These are phyloP conservation scores for Gymnoscopelus braueri DNA, from an alignment of 2,797 vertebrate genomes.

Conservation along the genomic window DNA sequence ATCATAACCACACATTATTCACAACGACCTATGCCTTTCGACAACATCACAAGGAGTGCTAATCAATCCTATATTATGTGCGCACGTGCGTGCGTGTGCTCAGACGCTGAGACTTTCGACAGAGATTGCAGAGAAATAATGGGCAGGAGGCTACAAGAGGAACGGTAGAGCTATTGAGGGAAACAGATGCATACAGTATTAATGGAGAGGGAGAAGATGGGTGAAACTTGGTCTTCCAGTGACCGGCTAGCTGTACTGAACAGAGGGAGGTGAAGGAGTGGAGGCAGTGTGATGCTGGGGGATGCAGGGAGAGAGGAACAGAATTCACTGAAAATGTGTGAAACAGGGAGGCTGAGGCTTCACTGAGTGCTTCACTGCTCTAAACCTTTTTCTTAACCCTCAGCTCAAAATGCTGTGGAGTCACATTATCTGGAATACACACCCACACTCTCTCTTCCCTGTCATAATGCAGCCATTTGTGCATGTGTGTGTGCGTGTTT, in stretches of 20 bases:
- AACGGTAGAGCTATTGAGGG: conserved; percentile 39
- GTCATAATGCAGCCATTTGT: too few species aligned
- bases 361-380: conserved; percentile 37
- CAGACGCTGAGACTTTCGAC: background rate
- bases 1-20: conserved; percentile 44
- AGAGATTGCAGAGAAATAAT: background rate
- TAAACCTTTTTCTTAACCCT: conserved; percentile 38
- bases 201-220: conserved; percentile 36
- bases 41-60: conserved; percentile 24
- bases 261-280: conserved; percentile 61
- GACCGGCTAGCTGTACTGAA: conserved; percentile 65
- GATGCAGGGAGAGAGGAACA: conserved; percentile 52
- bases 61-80: conserved; percentile 41
- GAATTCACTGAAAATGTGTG: conserved; percentile 47
- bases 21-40: conserved; percentile 46
- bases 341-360: conserved; percentile 52
- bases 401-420: conserved; percentile 47
- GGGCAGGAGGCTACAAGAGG: background rate
- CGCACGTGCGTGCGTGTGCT: background rate
- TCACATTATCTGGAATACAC: conserved; percentile 25
- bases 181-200: conserved; percentile 18
- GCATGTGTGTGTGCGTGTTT: too few species aligned
- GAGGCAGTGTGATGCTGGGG: conserved; percentile 43
- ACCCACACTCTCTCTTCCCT: background rate
- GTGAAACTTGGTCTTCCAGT: conserved; percentile 60